A percentile compares a stretch with the other conserved stretches of the same genome.
These are phyloP conservation scores for Acanthaster planci DNA, from an alignment of 35 echinoderm and acorn worm genomes.

Conservation along the genomic window DNA sequence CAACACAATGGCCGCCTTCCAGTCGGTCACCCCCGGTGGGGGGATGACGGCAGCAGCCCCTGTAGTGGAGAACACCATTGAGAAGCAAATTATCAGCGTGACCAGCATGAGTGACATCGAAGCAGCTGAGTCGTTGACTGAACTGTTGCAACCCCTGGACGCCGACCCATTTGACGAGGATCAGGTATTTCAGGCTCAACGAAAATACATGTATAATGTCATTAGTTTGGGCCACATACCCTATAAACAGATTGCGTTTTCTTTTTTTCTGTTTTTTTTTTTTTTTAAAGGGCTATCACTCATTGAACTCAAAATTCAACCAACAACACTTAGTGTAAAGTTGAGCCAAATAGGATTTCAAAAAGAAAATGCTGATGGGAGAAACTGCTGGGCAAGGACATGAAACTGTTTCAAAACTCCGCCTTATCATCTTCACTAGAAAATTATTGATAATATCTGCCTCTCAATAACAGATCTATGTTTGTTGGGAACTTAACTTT, in stretches of 20 bases:
- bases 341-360: too few species aligned
- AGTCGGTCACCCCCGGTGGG: slow-evolving; percentile 78
- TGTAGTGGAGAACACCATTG: slow-evolving; percentile 26
- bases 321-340: too few species aligned
- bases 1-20: slow-evolving; percentile 67
- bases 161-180: slow-evolving; percentile 93
- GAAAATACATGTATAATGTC: neutral
- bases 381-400: too few species aligned
- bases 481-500: too few species aligned
- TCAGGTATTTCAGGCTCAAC: slow-evolving; percentile 60
- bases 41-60: slow-evolving; percentile 21
- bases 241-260: neutral
- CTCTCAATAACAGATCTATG: too few species aligned
- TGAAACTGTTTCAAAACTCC: too few species aligned
- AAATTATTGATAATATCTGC: too few species aligned
- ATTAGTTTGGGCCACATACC: neutral
- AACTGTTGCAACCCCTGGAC: slow-evolving; percentile 60
- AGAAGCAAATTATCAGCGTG: slow-evolving; percentile 68
- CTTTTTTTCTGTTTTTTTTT: too few species aligned
- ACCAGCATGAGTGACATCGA: slow-evolving; percentile 52
- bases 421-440: too few species aligned
- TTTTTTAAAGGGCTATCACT: neutral
- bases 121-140: slow-evolving; percentile 51
- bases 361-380: too few species aligned
- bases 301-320: too few species aligned